These are phyloP conservation scores for Castor canadensis DNA, from an alignment of 2,113 vertebrate species.

Conservation along the genomic window DNA sequence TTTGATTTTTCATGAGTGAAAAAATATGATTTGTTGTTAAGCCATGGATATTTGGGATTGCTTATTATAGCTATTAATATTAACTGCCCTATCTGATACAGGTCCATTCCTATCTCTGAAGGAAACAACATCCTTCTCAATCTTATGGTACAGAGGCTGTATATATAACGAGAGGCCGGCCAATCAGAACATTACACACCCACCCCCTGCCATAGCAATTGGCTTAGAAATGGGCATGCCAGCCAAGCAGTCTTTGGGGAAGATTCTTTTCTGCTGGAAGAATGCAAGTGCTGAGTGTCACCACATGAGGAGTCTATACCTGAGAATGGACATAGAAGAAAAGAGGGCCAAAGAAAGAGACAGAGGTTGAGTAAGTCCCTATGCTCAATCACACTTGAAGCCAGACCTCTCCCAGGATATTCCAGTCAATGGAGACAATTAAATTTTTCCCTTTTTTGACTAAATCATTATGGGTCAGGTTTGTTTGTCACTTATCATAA, in stretches of 20 bases:
- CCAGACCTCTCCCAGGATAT: neutral
- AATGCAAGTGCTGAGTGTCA: neutral
- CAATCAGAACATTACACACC: neutral
- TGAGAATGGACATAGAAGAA: neutral
- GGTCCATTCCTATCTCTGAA: neutral
- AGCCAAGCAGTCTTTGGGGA: neutral
- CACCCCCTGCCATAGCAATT: neutral
- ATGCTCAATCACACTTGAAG: neutral
- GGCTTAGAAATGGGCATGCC: neutral
- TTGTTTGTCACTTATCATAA: slow-evolving; percentile 18
- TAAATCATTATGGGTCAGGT: neutral
- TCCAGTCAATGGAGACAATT: neutral
- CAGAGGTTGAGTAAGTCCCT: neutral
- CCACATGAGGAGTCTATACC: neutral
- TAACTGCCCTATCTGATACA: neutral
- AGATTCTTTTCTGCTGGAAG: neutral
- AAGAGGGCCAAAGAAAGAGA: neutral
- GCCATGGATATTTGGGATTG: neutral
- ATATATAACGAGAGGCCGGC: neutral
- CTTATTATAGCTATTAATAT: slow-evolving; percentile 5
- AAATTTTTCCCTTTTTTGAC: slow-evolving; percentile 3
- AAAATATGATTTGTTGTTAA: neutral
- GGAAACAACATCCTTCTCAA: neutral
- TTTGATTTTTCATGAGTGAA: neutral
- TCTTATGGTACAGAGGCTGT: neutral